Conservation (phyloP, 2,113 vertebrate genomes). For the Pelodiscus sinensis region DNA sequence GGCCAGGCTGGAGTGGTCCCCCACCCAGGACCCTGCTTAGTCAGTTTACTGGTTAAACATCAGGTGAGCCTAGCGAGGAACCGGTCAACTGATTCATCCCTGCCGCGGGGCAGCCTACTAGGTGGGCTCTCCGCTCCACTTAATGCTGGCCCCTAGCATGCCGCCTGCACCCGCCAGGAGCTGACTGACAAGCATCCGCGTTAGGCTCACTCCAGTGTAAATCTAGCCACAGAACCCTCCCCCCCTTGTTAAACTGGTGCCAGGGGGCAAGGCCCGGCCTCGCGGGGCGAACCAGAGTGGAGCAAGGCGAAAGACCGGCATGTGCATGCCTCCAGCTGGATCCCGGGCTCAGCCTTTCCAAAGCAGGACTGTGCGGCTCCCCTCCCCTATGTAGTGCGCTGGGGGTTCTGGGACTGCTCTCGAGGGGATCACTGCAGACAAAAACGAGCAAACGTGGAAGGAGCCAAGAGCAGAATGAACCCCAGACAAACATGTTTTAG, state of each 20-base stretch:
- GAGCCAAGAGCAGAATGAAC: neutral
- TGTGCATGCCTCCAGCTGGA: neutral
- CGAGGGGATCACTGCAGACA: neutral
- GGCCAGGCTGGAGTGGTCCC: too few relatives aligned
- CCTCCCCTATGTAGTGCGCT: neutral
- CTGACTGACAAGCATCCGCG: neutral
- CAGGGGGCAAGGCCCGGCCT: neutral
- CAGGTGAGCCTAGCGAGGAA: too few relatives aligned
- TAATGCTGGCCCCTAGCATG: neutral
- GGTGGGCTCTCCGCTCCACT: neutral
- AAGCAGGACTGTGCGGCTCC: neutral
- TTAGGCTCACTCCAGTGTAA: neutral
- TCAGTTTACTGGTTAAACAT: too few relatives aligned
- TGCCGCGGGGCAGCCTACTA: neutral
- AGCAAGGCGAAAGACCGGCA: neutral
- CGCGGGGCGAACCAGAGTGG: neutral
- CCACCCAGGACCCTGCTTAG: too few relatives aligned
- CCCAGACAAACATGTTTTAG: neutral
- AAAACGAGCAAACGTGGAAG: neutral
- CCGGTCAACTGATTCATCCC: too few relatives aligned
- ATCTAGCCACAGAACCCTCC: neutral
- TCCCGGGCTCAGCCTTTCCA: neutral
- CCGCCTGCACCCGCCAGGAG: neutral
- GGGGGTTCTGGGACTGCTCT: too few relatives aligned
- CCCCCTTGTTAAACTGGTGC: neutral